Conservation (phyloP, 1,140 invertebrate species). For the Pogonomyrmex californicus region DNA sequence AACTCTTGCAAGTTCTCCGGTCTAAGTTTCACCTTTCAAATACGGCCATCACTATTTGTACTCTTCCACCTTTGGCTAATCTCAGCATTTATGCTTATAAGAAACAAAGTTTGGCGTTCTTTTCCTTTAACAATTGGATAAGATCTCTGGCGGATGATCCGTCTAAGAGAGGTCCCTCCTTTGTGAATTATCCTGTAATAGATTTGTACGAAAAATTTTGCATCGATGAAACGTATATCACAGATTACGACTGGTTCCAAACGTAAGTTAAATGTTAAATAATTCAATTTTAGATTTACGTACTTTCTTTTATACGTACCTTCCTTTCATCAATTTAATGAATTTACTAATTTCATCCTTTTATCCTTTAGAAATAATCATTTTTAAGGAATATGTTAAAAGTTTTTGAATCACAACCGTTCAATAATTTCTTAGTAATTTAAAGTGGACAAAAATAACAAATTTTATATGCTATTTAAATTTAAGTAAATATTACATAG, state of each 20-base stretch:
- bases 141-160: slow-evolving; percentile 43
- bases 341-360: neutral
- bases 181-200: slow-evolving; percentile 64
- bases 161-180: neutral
- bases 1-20: slow-evolving; percentile 61
- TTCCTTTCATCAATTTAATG: neutral
- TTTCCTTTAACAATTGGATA: slow-evolving; percentile 75
- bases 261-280: slow-evolving; percentile 11
- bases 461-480: too few relatives aligned
- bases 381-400: neutral
- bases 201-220: slow-evolving; percentile 72
- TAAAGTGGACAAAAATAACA: neutral
- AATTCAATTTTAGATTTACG: neutral
- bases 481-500: neutral
- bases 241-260: slow-evolving; percentile 75
- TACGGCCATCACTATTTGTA: slow-evolving; percentile 71
- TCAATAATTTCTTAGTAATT: neutral
- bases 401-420: neutral
- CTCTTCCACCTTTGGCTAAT: slow-evolving; percentile 75
- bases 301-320: neutral
- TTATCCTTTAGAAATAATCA: neutral
- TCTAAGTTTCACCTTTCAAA: slow-evolving; percentile 63
- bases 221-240: slow-evolving; percentile 34
- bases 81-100: slow-evolving; percentile 49
- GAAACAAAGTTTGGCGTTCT: slow-evolving; percentile 48